These are phyloP conservation scores for Harmothoe impar DNA, from an alignment of 2,888 invertebrate species.

Conservation along the genomic window DNA sequence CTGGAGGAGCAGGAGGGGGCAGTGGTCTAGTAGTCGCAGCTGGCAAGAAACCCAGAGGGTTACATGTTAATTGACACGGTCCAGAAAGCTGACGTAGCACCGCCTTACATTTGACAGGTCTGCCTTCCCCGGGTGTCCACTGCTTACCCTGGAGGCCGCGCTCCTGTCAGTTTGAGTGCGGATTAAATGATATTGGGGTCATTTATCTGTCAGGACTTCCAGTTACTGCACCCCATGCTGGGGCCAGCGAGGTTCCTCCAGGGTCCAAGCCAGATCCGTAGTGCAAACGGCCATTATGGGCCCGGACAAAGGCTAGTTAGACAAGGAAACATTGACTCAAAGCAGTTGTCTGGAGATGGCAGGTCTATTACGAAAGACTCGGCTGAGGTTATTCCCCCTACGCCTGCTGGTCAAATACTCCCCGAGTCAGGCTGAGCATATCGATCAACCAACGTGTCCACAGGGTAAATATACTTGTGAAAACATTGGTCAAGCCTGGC, in stretches of 20 bases:
- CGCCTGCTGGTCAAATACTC: constrained; percentile 22
- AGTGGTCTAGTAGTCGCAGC: neutral
- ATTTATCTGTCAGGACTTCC: constrained; percentile 24
- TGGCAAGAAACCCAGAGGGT: neutral
- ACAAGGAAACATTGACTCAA: constrained; percentile 40
- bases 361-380: constrained; percentile 49
- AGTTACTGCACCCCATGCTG: neutral
- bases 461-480: constrained; percentile 47
- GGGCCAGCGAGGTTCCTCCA: neutral
- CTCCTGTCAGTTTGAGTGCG: constrained; percentile 22
- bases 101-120: neutral
- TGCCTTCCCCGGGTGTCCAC: neutral
- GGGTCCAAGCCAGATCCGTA: neutral
- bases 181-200: constrained; percentile 35
- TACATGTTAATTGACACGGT: constrained; percentile 39
- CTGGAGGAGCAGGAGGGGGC: no score
- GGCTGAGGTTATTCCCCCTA: neutral
- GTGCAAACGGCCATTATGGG: constrained; percentile 24
- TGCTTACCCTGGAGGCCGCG: neutral
- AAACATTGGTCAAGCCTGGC: constrained; percentile 29
- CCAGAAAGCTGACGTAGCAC: neutral
- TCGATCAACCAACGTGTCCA: neutral
- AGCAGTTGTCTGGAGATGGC: constrained; percentile 54
- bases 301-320: constrained; percentile 48
- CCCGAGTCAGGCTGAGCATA: neutral